A percentile compares a stretch with the other conserved stretches of the same genome.
Evolutionary conservation across 2,113 vertebrate genomes (phyloP).

Genomic region (Terrapene triunguis): DNA sequence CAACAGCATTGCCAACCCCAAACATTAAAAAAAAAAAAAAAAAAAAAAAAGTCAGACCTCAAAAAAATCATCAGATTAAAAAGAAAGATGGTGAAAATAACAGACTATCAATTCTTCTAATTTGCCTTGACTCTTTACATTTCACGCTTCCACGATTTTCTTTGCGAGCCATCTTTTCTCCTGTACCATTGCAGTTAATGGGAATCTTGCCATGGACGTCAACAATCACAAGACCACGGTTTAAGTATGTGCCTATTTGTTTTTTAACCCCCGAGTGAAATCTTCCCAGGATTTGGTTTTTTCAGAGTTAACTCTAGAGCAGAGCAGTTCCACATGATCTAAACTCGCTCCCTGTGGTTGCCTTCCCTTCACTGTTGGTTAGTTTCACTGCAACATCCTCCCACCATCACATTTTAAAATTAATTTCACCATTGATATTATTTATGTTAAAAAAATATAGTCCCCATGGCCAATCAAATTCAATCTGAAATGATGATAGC

Average conservation of each 20-base stretch:
- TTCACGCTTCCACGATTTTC: not conserved
- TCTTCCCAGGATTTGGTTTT: not conserved
- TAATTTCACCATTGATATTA: not conserved
- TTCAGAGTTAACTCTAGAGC: not conserved
- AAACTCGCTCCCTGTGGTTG: not conserved
- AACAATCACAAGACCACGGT: not conserved
- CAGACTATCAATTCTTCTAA: not conserved
- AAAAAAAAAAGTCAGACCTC: not conserved
- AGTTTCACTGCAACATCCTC: not conserved
- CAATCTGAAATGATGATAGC: not conserved
- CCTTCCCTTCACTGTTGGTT: not conserved
- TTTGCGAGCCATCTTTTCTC: not conserved
- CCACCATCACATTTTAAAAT: not conserved
- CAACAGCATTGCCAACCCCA: not conserved
- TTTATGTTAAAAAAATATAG: not conserved
- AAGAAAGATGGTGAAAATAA: not conserved
- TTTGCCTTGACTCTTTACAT: not conserved
- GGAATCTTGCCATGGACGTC: not conserved
- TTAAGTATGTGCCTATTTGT: not conserved
- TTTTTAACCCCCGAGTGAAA: not conserved
- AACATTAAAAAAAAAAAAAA: not conserved
- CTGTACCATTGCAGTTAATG: not conserved
- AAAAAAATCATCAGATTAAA: not conserved
- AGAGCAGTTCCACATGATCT: not conserved
- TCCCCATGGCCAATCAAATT: not conserved